Conservation (phyloP, 2,888 invertebrate genomes). For the Hydroisotoma schaefferi region DNA sequence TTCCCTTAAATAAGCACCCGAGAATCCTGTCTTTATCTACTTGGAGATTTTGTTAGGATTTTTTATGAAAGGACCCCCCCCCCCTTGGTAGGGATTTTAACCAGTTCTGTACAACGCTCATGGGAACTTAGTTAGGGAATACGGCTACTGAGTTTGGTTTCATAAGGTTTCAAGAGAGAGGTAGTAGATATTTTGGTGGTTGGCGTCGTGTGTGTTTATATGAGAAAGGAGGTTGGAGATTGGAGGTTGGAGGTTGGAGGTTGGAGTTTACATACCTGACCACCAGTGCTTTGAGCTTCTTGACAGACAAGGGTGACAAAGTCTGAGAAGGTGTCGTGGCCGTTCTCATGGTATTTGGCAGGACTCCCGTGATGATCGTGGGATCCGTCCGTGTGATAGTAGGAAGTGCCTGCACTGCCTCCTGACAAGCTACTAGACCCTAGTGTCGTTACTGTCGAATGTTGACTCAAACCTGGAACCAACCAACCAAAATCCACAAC, state of each 20-base stretch:
- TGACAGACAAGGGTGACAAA: constrained; percentile 97
- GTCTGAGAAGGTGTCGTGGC: constrained; percentile 82
- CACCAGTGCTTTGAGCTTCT: constrained; percentile 66
- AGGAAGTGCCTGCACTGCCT: constrained; percentile 49
- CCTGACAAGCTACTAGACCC: constrained; percentile 56
- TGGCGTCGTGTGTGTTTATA: background rate
- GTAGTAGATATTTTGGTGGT: background rate
- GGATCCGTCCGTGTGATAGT: constrained; percentile 57
- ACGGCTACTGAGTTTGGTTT: background rate
- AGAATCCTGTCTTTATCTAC: too few species aligned
- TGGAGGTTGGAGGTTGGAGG: background rate
- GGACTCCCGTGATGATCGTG: constrained; percentile 54
- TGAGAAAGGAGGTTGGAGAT: background rate
- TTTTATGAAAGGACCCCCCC: too few species aligned
- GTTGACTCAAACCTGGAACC: constrained; percentile 52
- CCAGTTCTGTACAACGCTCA: too few species aligned
- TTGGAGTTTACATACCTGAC: constrained; percentile 8
- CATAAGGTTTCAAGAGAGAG: background rate
- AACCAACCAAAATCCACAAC: too few species aligned
- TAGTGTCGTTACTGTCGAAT: constrained; percentile 56
- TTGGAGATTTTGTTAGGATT: too few species aligned
- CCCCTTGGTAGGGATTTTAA: too few species aligned
- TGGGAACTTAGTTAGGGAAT: too few species aligned
- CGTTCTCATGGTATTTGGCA: constrained; percentile 74
- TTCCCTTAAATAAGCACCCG: too few species aligned